These are phyloP conservation scores for Pristionchus entomophagus DNA, from an alignment of 2,888 invertebrate genomes.

Conservation along the genomic window DNA sequence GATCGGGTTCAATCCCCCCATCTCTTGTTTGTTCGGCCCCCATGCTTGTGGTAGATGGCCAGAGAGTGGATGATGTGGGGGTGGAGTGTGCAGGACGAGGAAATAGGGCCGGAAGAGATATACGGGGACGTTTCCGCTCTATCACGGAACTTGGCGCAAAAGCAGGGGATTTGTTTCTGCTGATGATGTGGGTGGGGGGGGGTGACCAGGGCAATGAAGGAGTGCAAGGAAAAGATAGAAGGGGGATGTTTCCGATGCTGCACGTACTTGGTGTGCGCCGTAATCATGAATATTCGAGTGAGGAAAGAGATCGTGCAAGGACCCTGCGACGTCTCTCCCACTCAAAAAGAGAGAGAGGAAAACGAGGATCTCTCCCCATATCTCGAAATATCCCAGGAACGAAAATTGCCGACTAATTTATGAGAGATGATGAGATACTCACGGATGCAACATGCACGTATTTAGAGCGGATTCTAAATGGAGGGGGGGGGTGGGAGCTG, in stretches of 20 bases:
- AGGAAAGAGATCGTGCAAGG: slow-evolving; percentile 23
- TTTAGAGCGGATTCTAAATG: slow-evolving; percentile 8
- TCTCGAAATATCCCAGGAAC: slow-evolving; percentile 2
- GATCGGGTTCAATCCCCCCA: slow-evolving; percentile 27
- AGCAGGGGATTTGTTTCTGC: too few relatives aligned
- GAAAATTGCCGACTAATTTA: slow-evolving; percentile 33
- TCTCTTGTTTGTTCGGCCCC: background rate
- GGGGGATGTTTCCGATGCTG: background rate
- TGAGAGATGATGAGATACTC: slow-evolving; percentile 31
- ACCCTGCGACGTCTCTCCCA: background rate
- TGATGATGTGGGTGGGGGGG: too few relatives aligned
- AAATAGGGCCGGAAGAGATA: too few relatives aligned
- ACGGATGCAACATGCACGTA: background rate
- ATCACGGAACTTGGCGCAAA: background rate
- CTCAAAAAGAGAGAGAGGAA: slow-evolving; percentile 25
- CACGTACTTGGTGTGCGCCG: slow-evolving; percentile 30
- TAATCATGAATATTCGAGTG: slow-evolving; percentile 38
- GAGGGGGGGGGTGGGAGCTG: background rate
- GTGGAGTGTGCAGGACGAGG: background rate
- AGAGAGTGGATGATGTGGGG: too few relatives aligned
- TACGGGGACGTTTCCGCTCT: background rate
- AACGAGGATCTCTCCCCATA: background rate
- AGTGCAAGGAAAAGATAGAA: background rate
- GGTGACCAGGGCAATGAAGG: background rate
- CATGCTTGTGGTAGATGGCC: background rate